A percentile compares a stretch with the other conserved stretches of the same genome.
phyloP scores from a whole-genome alignment of 1,140 invertebrate species.

The Drosophila watanabei region DNA sequence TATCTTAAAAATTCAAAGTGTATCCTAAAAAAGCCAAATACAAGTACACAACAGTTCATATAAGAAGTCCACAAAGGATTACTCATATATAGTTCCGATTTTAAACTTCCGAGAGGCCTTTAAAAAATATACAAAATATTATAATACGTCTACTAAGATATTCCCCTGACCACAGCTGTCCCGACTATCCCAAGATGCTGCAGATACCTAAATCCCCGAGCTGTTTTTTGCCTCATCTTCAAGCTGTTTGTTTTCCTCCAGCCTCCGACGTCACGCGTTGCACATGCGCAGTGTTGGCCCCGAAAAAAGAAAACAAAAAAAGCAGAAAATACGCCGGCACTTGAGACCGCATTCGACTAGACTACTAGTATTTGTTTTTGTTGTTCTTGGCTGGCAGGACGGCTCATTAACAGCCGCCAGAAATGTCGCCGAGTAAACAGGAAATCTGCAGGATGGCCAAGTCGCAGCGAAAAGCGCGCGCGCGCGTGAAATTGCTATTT shows the following conservation, averaged over 20 bases:
- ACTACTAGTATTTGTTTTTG: conserved; percentile 33
- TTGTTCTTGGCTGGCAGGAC: conserved; percentile 28
- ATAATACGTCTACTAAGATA: neutral
- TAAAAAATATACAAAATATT: neutral
- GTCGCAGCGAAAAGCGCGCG: conserved; percentile 56
- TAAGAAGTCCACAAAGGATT: neutral
- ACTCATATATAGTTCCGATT: neutral
- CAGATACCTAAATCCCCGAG: conserved; percentile 1
- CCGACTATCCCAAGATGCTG: conserved; percentile 1
- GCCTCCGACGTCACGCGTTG: conserved; percentile 60
- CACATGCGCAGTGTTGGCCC: conserved; percentile 68
- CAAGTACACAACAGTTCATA: neutral
- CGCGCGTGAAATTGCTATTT: conserved; percentile 65
- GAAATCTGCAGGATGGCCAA: conserved; percentile 65
- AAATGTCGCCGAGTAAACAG: conserved; percentile 67
- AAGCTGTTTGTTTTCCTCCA: conserved; percentile 59
- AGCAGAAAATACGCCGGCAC: conserved; percentile 4
- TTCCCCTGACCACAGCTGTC: conserved; percentile 7
- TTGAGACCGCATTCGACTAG: conserved; percentile 24
- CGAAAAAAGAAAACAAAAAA: conserved; percentile 6
- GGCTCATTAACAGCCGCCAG: conserved; percentile 62
- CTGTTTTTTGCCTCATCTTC: neutral
- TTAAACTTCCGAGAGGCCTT: neutral
- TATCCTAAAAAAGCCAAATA: neutral
- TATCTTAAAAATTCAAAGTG: neutral